Conservation (phyloP, 2,797 vertebrate genomes). For the Cossypha polioptera region DNA sequence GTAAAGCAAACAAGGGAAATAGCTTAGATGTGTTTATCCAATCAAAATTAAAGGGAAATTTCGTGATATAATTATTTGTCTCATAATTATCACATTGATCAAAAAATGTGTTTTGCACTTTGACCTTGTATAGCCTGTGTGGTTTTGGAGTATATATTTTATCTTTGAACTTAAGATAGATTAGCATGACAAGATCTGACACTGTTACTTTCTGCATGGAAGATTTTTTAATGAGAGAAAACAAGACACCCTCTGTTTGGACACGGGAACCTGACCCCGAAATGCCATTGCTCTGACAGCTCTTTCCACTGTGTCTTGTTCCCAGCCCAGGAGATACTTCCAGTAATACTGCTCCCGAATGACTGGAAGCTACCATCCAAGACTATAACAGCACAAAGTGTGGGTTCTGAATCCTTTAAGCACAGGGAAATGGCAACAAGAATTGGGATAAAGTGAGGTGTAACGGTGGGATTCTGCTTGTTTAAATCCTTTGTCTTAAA, state of each 20-base stretch:
- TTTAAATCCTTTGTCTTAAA: neutral
- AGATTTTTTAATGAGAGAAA: neutral
- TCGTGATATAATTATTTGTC: neutral
- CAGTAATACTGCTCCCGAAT: neutral
- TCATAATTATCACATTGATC: neutral
- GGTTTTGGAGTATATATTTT: neutral
- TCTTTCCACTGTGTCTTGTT: neutral
- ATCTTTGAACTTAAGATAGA: neutral
- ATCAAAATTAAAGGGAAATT: neutral
- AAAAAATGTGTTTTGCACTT: neutral
- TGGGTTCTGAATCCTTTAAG: neutral
- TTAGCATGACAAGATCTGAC: neutral
- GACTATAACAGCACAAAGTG: neutral
- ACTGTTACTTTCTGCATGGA: neutral
- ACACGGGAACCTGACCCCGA: neutral
- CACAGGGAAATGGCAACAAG: neutral
- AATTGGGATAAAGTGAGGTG: neutral
- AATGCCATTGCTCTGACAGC: neutral
- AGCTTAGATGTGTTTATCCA: neutral
- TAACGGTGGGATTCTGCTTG: neutral
- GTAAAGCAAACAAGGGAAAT: neutral
- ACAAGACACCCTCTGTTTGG: neutral
- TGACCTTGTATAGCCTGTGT: neutral
- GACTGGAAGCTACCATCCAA: neutral
- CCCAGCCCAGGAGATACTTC: neutral